These are phyloP conservation scores for Rhinella marina DNA, from an alignment of 2,797 vertebrate species.

Conservation along the genomic window DNA sequence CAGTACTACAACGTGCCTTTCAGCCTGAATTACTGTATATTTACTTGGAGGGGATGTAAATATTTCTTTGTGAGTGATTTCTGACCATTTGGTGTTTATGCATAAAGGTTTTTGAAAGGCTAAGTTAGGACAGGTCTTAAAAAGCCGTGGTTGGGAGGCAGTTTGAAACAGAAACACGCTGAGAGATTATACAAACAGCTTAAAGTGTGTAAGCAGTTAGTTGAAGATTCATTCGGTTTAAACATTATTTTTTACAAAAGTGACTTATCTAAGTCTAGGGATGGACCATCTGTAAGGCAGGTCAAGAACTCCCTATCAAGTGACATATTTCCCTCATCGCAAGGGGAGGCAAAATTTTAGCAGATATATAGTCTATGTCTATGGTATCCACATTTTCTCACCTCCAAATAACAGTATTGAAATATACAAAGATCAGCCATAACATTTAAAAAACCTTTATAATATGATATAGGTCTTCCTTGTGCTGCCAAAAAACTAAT, in stretches of 20 bases:
- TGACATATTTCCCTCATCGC: neutral
- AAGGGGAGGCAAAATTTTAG: neutral
- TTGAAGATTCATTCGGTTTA: neutral
- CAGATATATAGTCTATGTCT: neutral
- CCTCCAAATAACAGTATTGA: neutral
- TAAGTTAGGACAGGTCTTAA: constrained; percentile 13
- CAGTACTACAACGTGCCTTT: neutral
- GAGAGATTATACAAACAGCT: constrained; percentile 23
- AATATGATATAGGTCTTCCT: too few species aligned
- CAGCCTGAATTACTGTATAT: constrained; percentile 17
- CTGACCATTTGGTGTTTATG: constrained; percentile 3
- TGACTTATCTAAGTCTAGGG: neutral
- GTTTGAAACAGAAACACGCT: constrained; percentile 31
- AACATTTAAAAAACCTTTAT: too few species aligned
- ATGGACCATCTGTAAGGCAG: neutral
- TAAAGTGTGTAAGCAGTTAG: constrained; percentile 29
- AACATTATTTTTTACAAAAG: neutral
- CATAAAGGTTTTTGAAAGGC: neutral
- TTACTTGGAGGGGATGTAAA: constrained; percentile 33
- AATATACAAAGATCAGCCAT: neutral
- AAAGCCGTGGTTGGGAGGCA: neutral
- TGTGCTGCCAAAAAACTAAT: too few species aligned
- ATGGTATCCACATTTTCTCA: neutral
- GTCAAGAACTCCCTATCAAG: neutral
- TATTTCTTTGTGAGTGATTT: constrained; percentile 46